Base-by-base conservation (phyloP, 2,797 vertebrate species). In the Silurus aristotelis region DNA sequence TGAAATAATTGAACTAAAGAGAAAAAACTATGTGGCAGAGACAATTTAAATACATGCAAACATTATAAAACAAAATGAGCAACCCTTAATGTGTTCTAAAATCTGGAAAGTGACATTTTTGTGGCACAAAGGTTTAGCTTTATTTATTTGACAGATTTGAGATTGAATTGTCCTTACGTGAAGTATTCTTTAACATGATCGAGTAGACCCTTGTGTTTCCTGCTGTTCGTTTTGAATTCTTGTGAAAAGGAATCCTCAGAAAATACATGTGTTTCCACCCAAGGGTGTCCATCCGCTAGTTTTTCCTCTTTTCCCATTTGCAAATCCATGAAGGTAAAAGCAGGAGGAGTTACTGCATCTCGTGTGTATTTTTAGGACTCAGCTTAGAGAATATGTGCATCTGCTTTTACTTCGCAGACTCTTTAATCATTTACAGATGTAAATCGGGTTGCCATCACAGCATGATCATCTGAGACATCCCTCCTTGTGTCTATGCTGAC, bases 191-290 rank as follows among this genome's bases (percentile, higher is more conserved):
- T 95, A 66, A 96, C 79, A 83, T 97, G 93, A 89, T 96, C 92
- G 91, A 88, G 78, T 75, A 93, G 85, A 2, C 92, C 94, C 93
- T 97, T 98, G 78, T 90, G 96, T 72, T 68, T 82, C 91, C 96
- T 95, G 0, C 88, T 5, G 84, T 94, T 84, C 87, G 94, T 97
- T 89, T 94, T 88, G 78, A 97, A 87, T 6, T 96, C 92, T 88
- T 94, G 92, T 2, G 87, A 88, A 61, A 98, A 96, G 13, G 87
- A 84, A 81, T 95, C 94, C 90, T 96, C 94, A 0, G 96, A 97
- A 86, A 96, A 97, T 27, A 96, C 91, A 0, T 92, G 91, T 87
- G 96, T 94, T 88, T 92, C 82, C 86, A 97, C 93, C 61, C 93
- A 52, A 22, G 97, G 97, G 46, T 92, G 95, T 85, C 92, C 96